Evolutionary conservation across 2,888 invertebrate species (phyloP).

Genomic region (Bhutanitis thaidina): DNA sequence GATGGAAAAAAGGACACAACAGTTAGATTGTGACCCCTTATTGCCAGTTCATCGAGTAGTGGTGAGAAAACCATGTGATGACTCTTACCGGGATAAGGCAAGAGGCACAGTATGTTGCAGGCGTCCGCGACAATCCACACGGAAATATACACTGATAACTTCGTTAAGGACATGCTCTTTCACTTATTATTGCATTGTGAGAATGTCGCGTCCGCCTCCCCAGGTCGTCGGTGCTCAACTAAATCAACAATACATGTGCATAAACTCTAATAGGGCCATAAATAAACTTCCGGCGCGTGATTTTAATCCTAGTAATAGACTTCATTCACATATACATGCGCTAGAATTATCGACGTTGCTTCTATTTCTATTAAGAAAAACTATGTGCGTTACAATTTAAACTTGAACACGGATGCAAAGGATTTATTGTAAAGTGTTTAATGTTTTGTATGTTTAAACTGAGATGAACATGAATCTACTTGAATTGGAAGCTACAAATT

Average conservation of each 20-base stretch:
- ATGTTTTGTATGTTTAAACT: too few species aligned
- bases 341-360: too few species aligned
- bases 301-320: neutral
- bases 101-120: conserved; percentile 54
- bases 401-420: too few species aligned
- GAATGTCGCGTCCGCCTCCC: neutral
- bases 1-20: conserved; percentile 67
- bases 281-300: neutral
- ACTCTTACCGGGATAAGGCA: conserved; percentile 70
- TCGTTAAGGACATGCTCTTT: neutral
- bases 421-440: too few species aligned
- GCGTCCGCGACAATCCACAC: conserved; percentile 20
- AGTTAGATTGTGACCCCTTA: conserved; percentile 65
- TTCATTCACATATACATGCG: too few species aligned
- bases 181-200: neutral
- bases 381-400: too few species aligned
- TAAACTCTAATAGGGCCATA: neutral
- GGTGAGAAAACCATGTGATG: conserved; percentile 72
- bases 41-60: conserved; percentile 54
- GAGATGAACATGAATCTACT: too few species aligned
- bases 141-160: neutral
- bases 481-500: too few species aligned
- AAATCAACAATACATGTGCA: neutral
- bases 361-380: too few species aligned
- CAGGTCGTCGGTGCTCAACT: neutral